Base-by-base conservation (phyloP, 2,797 vertebrate genomes). In the Leptodactylus fallax region DNA sequence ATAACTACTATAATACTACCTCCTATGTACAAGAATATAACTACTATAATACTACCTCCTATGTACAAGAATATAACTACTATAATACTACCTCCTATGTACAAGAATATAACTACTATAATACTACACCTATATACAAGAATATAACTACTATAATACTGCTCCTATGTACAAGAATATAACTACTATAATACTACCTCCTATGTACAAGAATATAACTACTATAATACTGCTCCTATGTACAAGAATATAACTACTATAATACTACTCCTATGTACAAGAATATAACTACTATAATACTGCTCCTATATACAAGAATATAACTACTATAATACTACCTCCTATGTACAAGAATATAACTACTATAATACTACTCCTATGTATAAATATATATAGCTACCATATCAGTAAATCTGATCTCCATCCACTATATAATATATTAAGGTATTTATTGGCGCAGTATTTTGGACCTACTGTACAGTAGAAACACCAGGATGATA, bases 91-190 rank as follows among this genome's bases (percentile, higher is more conserved):
- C 23, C 61, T 5, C 63, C 63, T 65, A 25, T 25, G 10, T 65
- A 65, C 61, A 65, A 72, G 36, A 72, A 72, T 72, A 47, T 47
- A 47, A 72, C 36, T 72, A 72, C 69, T 72, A 72, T 72, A 72
- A 45, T 72, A 72, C 36, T 45, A 36, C 69, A 4, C 36, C 16
- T 72, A 72, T 72, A 7, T 72, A 21, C 69, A 72, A 21, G 69
- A 72, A 47, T 72, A 72, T 72, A 72, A 72, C 69, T 72, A 72
- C 27, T 72, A 71, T 71, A 71, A 71, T 71, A 71, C 67, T 71
- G 67, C 27, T 17, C 67, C 27, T 71, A 71, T 71, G 13, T 71
- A 71, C 27, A 71, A 17, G 25, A 67, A 67, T 67, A 67, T 67
- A 67, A 67, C 63, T 67, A 67, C 63, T 67, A 27, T 67, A 67